phyloP scores from a whole-genome alignment of 2,797 vertebrate species.

The Apogon hyalosoma region DNA sequence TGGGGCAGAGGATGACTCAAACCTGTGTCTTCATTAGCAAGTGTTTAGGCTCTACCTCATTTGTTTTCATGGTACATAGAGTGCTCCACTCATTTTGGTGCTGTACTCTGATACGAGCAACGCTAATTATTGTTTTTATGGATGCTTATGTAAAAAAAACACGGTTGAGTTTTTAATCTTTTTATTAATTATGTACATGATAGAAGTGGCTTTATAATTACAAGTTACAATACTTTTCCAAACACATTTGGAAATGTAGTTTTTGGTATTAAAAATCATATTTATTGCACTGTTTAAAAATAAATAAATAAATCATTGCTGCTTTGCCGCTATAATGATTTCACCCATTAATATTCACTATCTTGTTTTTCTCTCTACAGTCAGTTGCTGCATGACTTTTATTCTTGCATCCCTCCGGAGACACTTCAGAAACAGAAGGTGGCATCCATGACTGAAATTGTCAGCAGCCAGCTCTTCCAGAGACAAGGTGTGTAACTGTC shows the following conservation, averaged over 20 bases:
- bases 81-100: constrained; percentile 22
- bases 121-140: constrained; percentile 32
- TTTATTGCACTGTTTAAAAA: too few relatives aligned
- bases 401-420: constrained; percentile 92
- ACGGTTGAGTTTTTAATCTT: constrained; percentile 17
- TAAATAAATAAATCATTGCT: constrained; percentile 22
- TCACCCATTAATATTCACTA: constrained; percentile 17
- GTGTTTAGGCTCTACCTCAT: constrained; percentile 45
- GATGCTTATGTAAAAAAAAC: neutral
- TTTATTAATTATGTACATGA: constrained; percentile 1
- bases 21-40: constrained; percentile 71
- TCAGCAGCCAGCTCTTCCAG: constrained; percentile 92
- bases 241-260: too few relatives aligned
- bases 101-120: neutral
- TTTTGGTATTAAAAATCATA: too few relatives aligned
- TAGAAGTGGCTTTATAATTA: constrained; percentile 1
- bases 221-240: too few relatives aligned
- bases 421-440: constrained; percentile 96
- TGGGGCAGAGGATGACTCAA: constrained; percentile 48
- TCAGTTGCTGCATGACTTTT: constrained; percentile 94
- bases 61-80: constrained; percentile 55
- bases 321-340: constrained; percentile 24
- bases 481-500: constrained; percentile 87
- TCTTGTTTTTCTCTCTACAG: constrained; percentile 73
- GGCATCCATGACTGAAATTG: constrained; percentile 95